Evolutionary conservation across 2,797 vertebrate species (phyloP).

Genomic region (Hafferia zeledoni): DNA sequence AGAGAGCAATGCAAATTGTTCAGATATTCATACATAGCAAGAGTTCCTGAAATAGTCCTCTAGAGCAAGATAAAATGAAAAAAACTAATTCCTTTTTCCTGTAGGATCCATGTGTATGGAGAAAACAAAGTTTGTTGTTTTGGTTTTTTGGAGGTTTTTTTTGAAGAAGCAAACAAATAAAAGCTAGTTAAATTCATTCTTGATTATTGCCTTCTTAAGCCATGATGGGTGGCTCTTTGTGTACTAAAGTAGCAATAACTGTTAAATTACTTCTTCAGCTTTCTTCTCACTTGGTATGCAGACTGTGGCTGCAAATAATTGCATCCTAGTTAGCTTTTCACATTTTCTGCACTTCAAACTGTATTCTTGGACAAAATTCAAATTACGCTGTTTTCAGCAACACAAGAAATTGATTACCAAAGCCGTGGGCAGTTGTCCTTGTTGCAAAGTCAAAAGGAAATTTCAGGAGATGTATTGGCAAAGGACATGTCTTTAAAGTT

Average conservation of each 20-base stretch:
- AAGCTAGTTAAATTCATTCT: neutral
- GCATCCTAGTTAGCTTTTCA: neutral
- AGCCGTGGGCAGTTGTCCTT: conserved; percentile 34
- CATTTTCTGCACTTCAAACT: neutral
- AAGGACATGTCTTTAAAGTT: neutral
- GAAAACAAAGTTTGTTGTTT: neutral
- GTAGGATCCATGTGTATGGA: neutral
- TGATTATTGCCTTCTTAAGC: neutral
- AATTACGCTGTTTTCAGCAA: neutral
- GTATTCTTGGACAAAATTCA: neutral
- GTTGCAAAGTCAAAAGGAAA: conserved; percentile 7
- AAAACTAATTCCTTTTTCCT: rapidly evolving
- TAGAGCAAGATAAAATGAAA: neutral
- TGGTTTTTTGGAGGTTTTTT: neutral
- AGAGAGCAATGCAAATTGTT: neutral
- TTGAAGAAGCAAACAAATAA: neutral
- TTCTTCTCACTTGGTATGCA: neutral
- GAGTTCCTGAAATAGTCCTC: neutral
- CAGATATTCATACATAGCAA: neutral
- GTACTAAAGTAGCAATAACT: neutral
- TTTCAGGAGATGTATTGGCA: neutral
- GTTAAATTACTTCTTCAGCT: neutral
- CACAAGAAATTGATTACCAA: neutral
- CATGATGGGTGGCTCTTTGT: neutral
- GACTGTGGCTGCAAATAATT: neutral